Evolutionary conservation across 2,888 invertebrate species (phyloP), one percentile per base, ranked within the genome.

Genomic region (Strigamia crassipes): DNA sequence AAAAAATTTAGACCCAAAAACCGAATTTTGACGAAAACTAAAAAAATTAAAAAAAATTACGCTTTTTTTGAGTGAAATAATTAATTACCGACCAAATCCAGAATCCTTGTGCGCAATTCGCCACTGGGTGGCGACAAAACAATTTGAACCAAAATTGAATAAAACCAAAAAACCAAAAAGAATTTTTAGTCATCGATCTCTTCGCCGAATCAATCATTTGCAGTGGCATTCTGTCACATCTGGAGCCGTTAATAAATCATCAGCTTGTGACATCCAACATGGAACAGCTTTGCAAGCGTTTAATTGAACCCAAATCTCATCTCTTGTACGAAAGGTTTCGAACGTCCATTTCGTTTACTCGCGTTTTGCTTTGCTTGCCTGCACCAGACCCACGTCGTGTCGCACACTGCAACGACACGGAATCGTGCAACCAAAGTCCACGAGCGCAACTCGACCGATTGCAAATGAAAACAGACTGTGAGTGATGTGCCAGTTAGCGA

Each of bases 401-500:
- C 51, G 3, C 15, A 51, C 51, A 51, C 51, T 51, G 18, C 51
- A 46, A 51, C 51, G 1, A 38, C 38, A 38, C 38, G 38, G 27
- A 3, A 38, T 38, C 38, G 38, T 6, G 51, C 51, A 27, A 27
- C 1, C 51, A 18, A 51, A 51, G 18, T 18, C 46, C 46, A 12
- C 46, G 46, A 66, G 61, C 61, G 23, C 61, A 66, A 66, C 61
- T 66, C 61, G 23, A 66, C 21, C 61, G 61, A 66, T 66, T 21
- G 61, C 61, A 66, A 66, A 66, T 66, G 21, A 18, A 66, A 66
- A 66, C 61, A 18, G 61, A 66, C 61, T 18, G 61, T 66, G 61
- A 66, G 23, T 66, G 61, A 66, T 66, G 21, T 66, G 61, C 79
- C 79, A 79, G 79, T 42, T 79, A 41, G 42, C 79, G 79, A 38